phyloP scores from a whole-genome alignment of 2,113 vertebrate genomes.

The Ictalurus furcatus region DNA sequence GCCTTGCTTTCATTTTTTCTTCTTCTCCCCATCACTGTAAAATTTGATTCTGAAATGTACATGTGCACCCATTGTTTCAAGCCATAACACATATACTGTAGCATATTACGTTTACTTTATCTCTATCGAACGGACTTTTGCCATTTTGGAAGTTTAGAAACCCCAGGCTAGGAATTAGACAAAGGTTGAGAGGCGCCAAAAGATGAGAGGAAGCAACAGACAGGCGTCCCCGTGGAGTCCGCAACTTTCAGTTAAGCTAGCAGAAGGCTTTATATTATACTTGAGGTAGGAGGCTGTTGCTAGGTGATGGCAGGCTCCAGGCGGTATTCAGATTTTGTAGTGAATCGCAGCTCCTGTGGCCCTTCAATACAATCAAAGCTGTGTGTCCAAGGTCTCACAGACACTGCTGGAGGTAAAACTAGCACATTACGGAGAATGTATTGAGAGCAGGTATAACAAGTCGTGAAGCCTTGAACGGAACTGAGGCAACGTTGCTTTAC shows the following conservation, averaged over 20 bases:
- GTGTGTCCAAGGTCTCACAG: slow-evolving; percentile 21
- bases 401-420: slow-evolving; percentile 10
- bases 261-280: background rate
- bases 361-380: slow-evolving; percentile 27
- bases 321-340: slow-evolving; percentile 23
- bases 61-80: background rate
- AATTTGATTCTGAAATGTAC: background rate
- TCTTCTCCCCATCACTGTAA: background rate
- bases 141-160: background rate
- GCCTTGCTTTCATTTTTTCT: background rate
- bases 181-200: background rate
- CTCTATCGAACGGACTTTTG: background rate
- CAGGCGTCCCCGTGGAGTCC: slow-evolving; percentile 20
- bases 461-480: background rate
- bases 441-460: background rate
- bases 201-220: background rate
- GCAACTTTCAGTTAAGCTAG: slow-evolving; percentile 21
- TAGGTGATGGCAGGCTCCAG: slow-evolving; percentile 42
- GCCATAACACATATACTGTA: background rate
- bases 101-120: background rate
- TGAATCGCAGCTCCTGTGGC: slow-evolving; percentile 35
- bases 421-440: slow-evolving; percentile 8
- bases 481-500: background rate
- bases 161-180: background rate
- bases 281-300: slow-evolving; percentile 43